Evolutionary conservation across 2,797 vertebrate genomes (phyloP), one percentile per base, ranked within the genome.

Genomic region (Catamblyrhynchus diadema): DNA sequence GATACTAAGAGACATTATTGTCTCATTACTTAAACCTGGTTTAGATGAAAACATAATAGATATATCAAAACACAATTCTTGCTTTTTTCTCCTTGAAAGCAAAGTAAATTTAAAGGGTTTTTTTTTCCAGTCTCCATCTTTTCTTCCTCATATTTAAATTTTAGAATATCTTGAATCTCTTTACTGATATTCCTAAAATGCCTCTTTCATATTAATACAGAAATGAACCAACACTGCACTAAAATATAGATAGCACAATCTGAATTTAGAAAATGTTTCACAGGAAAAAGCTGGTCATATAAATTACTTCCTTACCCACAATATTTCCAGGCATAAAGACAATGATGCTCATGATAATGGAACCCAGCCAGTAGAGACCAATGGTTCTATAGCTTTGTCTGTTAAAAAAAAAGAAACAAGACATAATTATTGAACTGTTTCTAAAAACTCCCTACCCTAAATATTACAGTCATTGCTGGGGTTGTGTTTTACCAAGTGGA

Each of bases 321-420:
- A 98, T 98, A 95, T 98, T 99, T 97, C 99, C 99, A 93, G 98
- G 98, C 98, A 99, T 98, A 98, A 99, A 99, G 94, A 99, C 99
- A 86, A 99, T 97, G 90, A 98, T 96, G 92, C 98, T 98, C 98
- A 99, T 99, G 92, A 99, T 94, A 96, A 99, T 98, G 74, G 99
- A 99, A 74, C 99, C 99, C 15, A 99, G 97, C 99, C 99, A 99
- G 94, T 99, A 99, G 30, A 99, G 98, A 84, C 99, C 99, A 90
- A 99, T 98, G n/a, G 97, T 98, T 97, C 99, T 98, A 82, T 99
- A 99, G 97, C 97, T 99, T 95, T 99, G 98, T 97, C 99, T 99
- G 96, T 66, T 97, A 96, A 86, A 90, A 95, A 39, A 78, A 85
- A 88, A 71, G 47, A 88, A 81, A 75, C 14, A 74, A 81, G 33